A percentile compares a stretch with the other conserved stretches of the same genome.
Conservation (phyloP, 2,888 invertebrate genomes). For the Limnephilus lunatus region DNA sequence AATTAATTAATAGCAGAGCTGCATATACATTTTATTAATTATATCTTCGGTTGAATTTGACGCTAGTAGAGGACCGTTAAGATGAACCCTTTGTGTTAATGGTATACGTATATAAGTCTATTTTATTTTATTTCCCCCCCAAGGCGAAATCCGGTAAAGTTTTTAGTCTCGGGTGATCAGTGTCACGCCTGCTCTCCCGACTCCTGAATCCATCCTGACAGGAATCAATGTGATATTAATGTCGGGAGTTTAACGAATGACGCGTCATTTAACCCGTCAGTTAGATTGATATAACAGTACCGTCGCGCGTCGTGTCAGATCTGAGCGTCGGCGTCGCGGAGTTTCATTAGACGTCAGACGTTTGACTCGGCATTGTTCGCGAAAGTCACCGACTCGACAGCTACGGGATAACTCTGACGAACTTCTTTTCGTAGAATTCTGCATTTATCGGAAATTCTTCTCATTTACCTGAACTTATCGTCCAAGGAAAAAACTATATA, state of each 20-base stretch:
- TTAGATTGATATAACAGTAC: constrained; percentile 15
- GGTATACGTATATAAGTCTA: neutral
- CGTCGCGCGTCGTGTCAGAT: constrained; percentile 11
- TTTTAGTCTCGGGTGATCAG: neutral
- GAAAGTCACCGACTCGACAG: neutral
- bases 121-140: neutral
- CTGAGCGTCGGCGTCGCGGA: constrained; percentile 14
- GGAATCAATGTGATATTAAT: constrained; percentile 23
- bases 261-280: constrained; percentile 30
- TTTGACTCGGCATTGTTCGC: constrained; percentile 25
- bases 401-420: neutral
- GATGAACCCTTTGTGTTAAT: neutral
- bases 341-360: constrained; percentile 11
- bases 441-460: constrained; percentile 6
- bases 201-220: neutral
- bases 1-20: too few species aligned
- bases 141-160: neutral
- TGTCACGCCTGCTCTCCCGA: neutral
- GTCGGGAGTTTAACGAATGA: constrained; percentile 27
- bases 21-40: too few species aligned
- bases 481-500: neutral
- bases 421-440: constrained; percentile 8
- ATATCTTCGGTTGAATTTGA: too few species aligned
- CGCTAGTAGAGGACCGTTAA: neutral
- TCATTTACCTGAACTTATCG: neutral